A percentile compares a stretch with the other conserved stretches of the same genome.
Conservation (phyloP, 2,113 vertebrate genomes). For the Ictalurus furcatus region DNA sequence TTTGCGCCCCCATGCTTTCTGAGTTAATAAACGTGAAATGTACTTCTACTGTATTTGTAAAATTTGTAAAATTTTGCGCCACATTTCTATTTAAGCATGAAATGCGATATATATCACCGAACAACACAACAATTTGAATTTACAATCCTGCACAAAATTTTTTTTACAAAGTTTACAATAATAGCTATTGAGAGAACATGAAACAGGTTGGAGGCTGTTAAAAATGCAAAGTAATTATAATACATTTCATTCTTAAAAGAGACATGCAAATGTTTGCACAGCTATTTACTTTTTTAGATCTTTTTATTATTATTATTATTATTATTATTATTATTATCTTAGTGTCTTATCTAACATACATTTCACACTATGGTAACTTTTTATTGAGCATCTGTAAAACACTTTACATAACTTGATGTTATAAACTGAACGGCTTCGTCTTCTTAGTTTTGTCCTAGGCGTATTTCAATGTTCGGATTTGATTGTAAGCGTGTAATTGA, state of each 20-base stretch:
- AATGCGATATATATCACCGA: background rate
- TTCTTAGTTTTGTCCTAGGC: background rate
- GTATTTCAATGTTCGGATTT: background rate
- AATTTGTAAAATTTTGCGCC: background rate
- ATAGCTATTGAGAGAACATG: background rate
- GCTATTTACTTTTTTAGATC: background rate
- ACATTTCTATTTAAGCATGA: background rate
- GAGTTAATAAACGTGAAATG: background rate
- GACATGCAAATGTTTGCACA: background rate
- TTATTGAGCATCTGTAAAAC: background rate
- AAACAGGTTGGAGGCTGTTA: background rate
- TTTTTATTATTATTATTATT: too few species aligned
- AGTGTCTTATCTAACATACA: background rate
- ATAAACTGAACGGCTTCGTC: background rate
- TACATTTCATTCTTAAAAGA: background rate
- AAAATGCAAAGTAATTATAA: background rate
- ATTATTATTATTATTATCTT: background rate
- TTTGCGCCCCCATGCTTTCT: background rate
- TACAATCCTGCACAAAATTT: too few species aligned
- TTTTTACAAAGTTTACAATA: too few species aligned
- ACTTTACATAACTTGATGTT: background rate
- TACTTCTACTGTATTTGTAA: background rate
- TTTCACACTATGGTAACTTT: background rate
- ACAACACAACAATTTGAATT: too few species aligned
- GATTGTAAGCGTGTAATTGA: background rate